phyloP scores from a whole-genome alignment of 2,797 vertebrate species.

The Pipistrellus pygmaeus region DNA sequence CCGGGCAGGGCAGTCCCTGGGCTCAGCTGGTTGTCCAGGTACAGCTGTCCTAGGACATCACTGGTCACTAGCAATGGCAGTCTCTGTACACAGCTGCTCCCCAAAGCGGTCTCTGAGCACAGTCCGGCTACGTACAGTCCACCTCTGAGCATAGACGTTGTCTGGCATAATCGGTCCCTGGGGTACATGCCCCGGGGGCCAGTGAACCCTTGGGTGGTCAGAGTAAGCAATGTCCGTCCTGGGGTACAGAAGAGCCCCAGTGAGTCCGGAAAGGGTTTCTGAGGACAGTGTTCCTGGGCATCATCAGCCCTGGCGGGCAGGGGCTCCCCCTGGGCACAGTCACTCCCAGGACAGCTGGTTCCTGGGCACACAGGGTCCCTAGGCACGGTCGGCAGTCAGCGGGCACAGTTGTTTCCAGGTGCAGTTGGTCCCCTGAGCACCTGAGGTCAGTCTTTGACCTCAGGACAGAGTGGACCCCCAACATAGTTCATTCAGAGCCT shows the following conservation, averaged over 20 bases:
- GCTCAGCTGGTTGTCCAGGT: background rate
- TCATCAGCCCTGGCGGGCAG: background rate
- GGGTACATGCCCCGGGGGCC: background rate
- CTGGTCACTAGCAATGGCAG: background rate
- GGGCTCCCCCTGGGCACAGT: background rate
- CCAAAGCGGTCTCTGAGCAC: background rate
- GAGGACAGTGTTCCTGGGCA: background rate
- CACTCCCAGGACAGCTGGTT: background rate
- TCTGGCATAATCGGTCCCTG: background rate
- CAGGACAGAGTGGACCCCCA: background rate
- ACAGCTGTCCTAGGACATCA: background rate
- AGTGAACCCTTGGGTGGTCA: background rate
- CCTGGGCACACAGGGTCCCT: background rate
- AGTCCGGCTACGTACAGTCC: background rate
- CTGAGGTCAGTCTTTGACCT: background rate
- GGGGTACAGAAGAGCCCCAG: background rate
- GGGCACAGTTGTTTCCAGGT: background rate
- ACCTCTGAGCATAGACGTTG: background rate
- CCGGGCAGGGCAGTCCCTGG: background rate
- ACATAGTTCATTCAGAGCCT: background rate
- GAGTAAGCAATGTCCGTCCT: background rate
- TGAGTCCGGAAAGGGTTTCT: background rate
- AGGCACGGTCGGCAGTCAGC: background rate
- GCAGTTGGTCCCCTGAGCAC: background rate
- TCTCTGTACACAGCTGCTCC: background rate